Evolutionary conservation across 2,888 invertebrate genomes (phyloP), one percentile per base, ranked within the genome.

Genomic region (Sympetrum striolatum): DNA sequence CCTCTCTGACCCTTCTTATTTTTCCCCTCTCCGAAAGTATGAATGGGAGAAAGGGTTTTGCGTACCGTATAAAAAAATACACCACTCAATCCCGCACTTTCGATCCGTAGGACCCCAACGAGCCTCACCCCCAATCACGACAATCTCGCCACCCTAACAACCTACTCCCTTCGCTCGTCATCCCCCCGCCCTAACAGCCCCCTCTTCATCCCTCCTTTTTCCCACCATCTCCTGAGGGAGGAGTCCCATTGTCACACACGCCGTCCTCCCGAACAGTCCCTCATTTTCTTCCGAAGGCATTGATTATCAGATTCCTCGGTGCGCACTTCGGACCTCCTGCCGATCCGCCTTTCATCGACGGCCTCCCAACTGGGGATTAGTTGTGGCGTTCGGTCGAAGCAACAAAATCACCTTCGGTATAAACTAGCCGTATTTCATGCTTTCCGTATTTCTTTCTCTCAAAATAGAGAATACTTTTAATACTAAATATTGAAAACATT

Each of bases 41-140:
- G 86, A 86, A 86, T 86, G 86, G 86, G 60, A 37, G 73, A 86
- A 86, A 60, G 60, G 86, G 60, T 86, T 86, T 86, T 86, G 86
- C 86, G 86, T 86, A 86, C 60, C 86, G 37, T 58, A 64, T n/a
- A 37, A 86, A 82, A 86, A 86, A 86, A 86, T 31, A 53, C n/a
- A 58, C 60, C 86, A 31, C 86, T 86, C 86, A 64, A 86, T 60
- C n/a, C 64, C n/a, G 35, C 86, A 58, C 12, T 60, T 53, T 82
- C 86, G 22, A 58, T 86, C 37, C 86, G 60, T 60, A 60, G 58
- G 86, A 22, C 60, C 37, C 86, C 35, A 35, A 31, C 25, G 37
- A 37, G 31, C 64, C 58, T 58, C 58, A 58, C 35, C 64, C 86
- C 37, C 82, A 53, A 58, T 22, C 35, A 58, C 53, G 35, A 31